Base-by-base conservation (phyloP, 1,140 invertebrate genomes). In the Piezodorus guildinii region DNA sequence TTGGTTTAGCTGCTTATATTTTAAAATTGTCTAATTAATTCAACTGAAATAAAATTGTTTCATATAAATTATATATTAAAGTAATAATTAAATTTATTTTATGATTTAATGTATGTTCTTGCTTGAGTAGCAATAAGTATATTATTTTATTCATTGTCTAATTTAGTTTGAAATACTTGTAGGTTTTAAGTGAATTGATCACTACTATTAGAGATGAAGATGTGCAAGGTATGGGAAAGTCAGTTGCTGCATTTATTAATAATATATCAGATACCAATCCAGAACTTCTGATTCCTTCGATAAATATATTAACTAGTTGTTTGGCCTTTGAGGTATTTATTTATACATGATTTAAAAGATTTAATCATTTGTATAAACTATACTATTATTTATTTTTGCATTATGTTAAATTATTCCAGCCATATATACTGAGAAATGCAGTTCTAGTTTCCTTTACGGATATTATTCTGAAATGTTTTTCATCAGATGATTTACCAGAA, bases 351-450 rank as follows among this genome's bases (percentile, higher is more conserved):
- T 63, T 75, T 77, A 60, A 73, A 72, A 4, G 75, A 75, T 67
- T 64, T 66, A 59, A 19, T 27, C 21, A 25, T 25, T 27, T 34
- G 56, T 51, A n/a, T 56, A 49, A 15, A 10, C 4, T 60, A 34
- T 59, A 62, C 15, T 17, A 9, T 45, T 12, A 39, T 39, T 1
- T 39, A 6, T 12, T 39, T 39, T 4, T 39, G 3, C 1, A 10
- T 39, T 12, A 39, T 39, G 34, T 39, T 39, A 39, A 39, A 39
- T 39, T 60, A 67, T 74, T 74, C 16, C 71, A 90, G 83, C 86
- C 85, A 6, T 90, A 92, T 72, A 75, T 79, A 0, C 79, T 94
- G 73, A 81, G 91, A 62, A 93, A 87, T 72, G 86, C 86, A 71
- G 83, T 90, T 3, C 76, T 94, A 10, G 82, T 83, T 51, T 84